Base-by-base conservation (phyloP, 2,113 vertebrate genomes). In the Lates calcarifer region DNA sequence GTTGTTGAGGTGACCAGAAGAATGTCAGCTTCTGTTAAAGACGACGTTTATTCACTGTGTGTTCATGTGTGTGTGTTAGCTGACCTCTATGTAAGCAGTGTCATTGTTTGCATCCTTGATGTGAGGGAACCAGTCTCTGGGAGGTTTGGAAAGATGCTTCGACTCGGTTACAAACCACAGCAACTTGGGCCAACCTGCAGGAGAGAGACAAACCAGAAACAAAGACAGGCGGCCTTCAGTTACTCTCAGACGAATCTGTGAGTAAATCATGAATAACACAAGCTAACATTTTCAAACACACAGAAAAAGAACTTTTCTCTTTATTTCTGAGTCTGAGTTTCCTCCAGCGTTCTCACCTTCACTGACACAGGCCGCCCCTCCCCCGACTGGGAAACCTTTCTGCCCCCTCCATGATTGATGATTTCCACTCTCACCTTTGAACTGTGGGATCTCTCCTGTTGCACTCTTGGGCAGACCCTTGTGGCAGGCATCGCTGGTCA, bases 141-240 rank as follows among this genome's bases (percentile, higher is more conserved):
- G 98, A 0, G 98, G 98, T 83, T 99, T 99, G 66, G 98, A 99
- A 56, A 99, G 96, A 72, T 99, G 98, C 89, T 99, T 99, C 0
- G 98, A 99, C 93, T 99, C 98, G 0, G 98, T 99, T 72, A 99
- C 98, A 55, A 99, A 98, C 98, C 98, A 99, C 68, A 99, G 93
- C 77, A 99, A 90, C 90, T 99, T 99, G 45, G 98, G 98, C 98
- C 98, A 99, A 83, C 98, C 98, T 94, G 90, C 91, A 76, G 47
- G 28, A 45, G 5, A 12, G 14, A 18, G 5, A 57, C 8, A 0
- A 13, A 67, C 35, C 35, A 35, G 47, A 9, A 18, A 74, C 5
- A 61, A 28, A 68, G 1, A 29, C 31, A 58, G 31, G 12, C 0
- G 14, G n/a, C n/a, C n/a, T n/a, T n/a, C n/a, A n/a, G n/a, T n/a